Conservation (phyloP, 2,888 invertebrate genomes). For the Metacarcinus magister region DNA sequence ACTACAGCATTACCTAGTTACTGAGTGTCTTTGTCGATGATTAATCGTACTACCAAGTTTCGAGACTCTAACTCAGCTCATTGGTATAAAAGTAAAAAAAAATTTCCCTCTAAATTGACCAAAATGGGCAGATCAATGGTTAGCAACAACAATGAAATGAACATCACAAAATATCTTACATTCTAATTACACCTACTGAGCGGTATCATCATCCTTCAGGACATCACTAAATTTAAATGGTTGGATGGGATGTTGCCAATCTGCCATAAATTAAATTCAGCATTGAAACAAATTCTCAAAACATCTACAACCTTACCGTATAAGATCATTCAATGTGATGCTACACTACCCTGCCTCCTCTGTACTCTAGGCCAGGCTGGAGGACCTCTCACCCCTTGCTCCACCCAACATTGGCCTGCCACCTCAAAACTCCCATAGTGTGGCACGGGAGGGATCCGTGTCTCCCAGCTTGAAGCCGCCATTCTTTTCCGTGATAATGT, state of each 20-base stretch:
- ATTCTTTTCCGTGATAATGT: conserved; percentile 95
- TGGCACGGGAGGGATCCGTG: conserved; percentile 91
- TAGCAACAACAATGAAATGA: conserved; percentile 43
- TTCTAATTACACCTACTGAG: conserved; percentile 58
- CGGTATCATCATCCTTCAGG: conserved; percentile 59
- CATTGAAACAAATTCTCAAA: neutral
- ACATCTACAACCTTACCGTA: conserved; percentile 65
- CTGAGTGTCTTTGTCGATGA: conserved; percentile 61
- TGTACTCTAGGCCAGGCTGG: conserved; percentile 21
- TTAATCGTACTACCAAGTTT: conserved; percentile 40
- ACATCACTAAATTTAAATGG: conserved; percentile 38
- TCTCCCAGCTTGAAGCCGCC: conserved; percentile 94
- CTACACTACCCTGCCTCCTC: neutral
- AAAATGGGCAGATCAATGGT: conserved; percentile 5
- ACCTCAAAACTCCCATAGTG: conserved; percentile 96
- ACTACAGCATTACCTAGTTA: conserved; percentile 63
- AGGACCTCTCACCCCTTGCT: conserved; percentile 27
- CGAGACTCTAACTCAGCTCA: conserved; percentile 52
- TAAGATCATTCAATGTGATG: neutral
- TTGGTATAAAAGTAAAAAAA: conserved; percentile 46
- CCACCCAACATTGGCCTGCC: conserved; percentile 36
- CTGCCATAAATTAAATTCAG: conserved; percentile 35
- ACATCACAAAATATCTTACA: conserved; percentile 63
- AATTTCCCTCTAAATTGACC: neutral
- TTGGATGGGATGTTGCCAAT: conserved; percentile 60